A percentile compares a stretch with the other conserved stretches of the same genome.
Evolutionary conservation across 2,888 invertebrate genomes (phyloP).

Genomic region (Mantis religiosa): DNA sequence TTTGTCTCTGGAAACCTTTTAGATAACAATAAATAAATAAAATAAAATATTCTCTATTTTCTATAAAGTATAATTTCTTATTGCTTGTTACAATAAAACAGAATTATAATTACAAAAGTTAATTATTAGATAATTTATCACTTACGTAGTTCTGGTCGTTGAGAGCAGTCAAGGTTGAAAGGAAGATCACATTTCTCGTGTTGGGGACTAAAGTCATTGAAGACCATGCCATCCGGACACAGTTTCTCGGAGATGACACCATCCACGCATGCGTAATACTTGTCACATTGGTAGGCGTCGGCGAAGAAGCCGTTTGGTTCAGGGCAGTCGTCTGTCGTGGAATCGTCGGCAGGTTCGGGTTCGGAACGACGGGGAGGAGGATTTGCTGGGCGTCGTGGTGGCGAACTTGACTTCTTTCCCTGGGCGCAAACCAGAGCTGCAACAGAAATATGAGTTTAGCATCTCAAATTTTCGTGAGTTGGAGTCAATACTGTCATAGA

Average conservation of each 20-base stretch:
- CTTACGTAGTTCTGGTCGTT: conserved; percentile 76
- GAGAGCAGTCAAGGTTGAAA: conserved; percentile 78
- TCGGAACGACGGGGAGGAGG: conserved; percentile 39
- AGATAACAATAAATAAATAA: too few relatives aligned
- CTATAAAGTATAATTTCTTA: too few relatives aligned
- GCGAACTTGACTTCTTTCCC: conserved; percentile 25
- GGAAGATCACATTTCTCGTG: conserved; percentile 86
- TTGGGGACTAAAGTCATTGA: conserved; percentile 76
- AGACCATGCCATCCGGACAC: conserved; percentile 86
- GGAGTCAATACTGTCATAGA: neutral
- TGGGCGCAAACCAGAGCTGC: neutral
- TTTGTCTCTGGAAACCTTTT: too few relatives aligned
- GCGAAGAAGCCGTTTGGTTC: conserved; percentile 79
- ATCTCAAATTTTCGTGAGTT: neutral
- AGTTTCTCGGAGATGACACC: conserved; percentile 69
- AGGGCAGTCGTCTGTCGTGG: conserved; percentile 64
- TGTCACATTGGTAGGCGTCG: conserved; percentile 82
- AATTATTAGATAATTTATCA: conserved; percentile 33
- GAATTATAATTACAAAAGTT: too few relatives aligned
- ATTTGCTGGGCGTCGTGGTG: conserved; percentile 18
- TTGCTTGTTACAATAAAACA: too few relatives aligned
- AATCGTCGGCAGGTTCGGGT: conserved; percentile 26
- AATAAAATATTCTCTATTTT: too few relatives aligned
- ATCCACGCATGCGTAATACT: conserved; percentile 74
- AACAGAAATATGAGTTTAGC: neutral